These are phyloP conservation scores for Aphelenchoides fujianensis DNA, from an alignment of 1,140 invertebrate species.

Conservation along the genomic window DNA sequence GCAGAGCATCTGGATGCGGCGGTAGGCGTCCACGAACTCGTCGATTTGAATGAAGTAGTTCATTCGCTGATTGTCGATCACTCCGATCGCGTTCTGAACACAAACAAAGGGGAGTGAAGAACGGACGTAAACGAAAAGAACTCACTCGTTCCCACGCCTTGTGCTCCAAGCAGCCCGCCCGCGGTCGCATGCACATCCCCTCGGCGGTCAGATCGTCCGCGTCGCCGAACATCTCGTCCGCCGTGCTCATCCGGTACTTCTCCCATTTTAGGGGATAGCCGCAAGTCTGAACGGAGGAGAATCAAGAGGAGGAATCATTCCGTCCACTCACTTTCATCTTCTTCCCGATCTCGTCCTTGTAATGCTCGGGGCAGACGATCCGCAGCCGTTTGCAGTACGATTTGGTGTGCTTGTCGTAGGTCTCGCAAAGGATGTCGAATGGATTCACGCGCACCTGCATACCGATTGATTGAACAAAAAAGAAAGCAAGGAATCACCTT, in stretches of 20 bases:
- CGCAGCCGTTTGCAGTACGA: slow-evolving; percentile 93
- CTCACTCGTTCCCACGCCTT: slow-evolving; percentile 20
- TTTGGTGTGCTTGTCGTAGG: slow-evolving; percentile 80
- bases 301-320: slow-evolving; percentile 63
- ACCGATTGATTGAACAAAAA: no score
- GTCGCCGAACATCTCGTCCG: slow-evolving; percentile 23
- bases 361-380: slow-evolving; percentile 94
- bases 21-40: background rate
- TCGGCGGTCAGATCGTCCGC: slow-evolving; percentile 1
- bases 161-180: slow-evolving; percentile 15
- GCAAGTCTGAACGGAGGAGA: slow-evolving; percentile 58
- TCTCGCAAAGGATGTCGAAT: slow-evolving; percentile 86
- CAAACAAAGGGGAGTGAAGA: background rate
- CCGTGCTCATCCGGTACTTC: slow-evolving; percentile 11
- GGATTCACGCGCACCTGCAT: slow-evolving; percentile 43
- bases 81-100: slow-evolving; percentile 6
- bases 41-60: slow-evolving; percentile 2
- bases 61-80: slow-evolving; percentile 17
- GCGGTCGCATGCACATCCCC: slow-evolving; percentile 9
- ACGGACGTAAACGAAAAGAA: background rate
- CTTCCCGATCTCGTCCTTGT: slow-evolving; percentile 81
- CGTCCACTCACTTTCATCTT: slow-evolving; percentile 63
- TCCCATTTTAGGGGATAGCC: slow-evolving; percentile 33
- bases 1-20: background rate
- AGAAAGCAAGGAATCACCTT: slow-evolving; percentile 64